phyloP scores from a whole-genome alignment of 2,797 vertebrate species.

The Euphonia xanthogaster region DNA sequence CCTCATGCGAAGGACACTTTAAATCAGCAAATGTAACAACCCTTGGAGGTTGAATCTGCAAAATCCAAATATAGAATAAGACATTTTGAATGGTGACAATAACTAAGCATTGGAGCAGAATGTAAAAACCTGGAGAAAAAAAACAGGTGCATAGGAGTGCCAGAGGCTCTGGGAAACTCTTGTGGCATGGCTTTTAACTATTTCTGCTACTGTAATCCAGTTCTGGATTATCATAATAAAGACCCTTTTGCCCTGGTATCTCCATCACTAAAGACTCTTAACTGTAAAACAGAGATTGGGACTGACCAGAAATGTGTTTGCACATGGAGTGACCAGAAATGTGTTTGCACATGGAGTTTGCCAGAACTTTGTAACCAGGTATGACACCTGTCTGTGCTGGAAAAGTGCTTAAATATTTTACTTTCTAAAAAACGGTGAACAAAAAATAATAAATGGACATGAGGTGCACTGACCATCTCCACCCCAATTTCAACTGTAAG shows the following conservation, averaged over 20 bases:
- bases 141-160: not conserved
- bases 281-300: not conserved
- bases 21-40: not conserved
- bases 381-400: not conserved
- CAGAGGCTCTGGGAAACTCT: not conserved
- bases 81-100: not conserved
- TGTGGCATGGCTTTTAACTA: not conserved
- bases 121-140: not conserved
- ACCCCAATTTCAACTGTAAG: not conserved
- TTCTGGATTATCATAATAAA: not conserved
- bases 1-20: not conserved
- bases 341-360: not conserved
- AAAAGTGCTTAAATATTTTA: not conserved
- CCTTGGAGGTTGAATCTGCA: not conserved
- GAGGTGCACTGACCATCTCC: rapidly evolving
- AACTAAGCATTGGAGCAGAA: not conserved
- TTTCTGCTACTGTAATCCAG: not conserved
- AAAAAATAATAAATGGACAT: not conserved
- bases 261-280: not conserved
- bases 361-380: not conserved
- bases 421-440: not conserved
- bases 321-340: not conserved
- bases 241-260: not conserved
- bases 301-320: not conserved
- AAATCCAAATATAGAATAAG: not conserved